Percentiles rank a stretch among this genome's conserved stretches.
phyloP scores from a whole-genome alignment of 2,888 invertebrate species.

The Agrochola circellaris region DNA sequence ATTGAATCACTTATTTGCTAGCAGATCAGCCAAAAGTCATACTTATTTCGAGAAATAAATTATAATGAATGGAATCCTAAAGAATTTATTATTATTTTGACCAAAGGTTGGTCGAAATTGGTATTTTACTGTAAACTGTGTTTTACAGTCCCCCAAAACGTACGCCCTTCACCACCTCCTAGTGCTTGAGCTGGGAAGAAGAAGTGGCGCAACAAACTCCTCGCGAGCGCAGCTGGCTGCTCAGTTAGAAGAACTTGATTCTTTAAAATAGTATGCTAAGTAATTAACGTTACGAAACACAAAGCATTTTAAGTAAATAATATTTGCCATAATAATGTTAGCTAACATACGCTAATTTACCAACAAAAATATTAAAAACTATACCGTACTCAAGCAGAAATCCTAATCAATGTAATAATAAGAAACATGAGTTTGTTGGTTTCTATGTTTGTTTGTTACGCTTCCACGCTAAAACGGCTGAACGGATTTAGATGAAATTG shows the following conservation, averaged over 20 bases:
- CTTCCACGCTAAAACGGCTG: no score
- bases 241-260: not conserved
- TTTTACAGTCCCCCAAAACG: not conserved
- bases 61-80: not conserved
- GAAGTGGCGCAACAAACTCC: not conserved
- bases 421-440: no score
- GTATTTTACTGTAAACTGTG: not conserved
- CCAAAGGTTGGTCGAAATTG: no score
- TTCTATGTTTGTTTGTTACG: no score
- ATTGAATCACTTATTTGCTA: constrained; percentile 5
- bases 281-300: no score
- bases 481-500: no score
- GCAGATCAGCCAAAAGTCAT: not conserved
- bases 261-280: not conserved
- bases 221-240: not conserved
- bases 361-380: no score
- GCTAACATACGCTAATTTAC: no score
- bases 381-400: no score
- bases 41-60: not conserved
- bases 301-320: no score
- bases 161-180: not conserved
- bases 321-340: no score
- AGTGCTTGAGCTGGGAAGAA: not conserved
- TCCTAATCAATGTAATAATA: no score
- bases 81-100: not conserved